Conservation (phyloP, 2,888 invertebrate genomes). For the Trichacis sp. region DNA sequence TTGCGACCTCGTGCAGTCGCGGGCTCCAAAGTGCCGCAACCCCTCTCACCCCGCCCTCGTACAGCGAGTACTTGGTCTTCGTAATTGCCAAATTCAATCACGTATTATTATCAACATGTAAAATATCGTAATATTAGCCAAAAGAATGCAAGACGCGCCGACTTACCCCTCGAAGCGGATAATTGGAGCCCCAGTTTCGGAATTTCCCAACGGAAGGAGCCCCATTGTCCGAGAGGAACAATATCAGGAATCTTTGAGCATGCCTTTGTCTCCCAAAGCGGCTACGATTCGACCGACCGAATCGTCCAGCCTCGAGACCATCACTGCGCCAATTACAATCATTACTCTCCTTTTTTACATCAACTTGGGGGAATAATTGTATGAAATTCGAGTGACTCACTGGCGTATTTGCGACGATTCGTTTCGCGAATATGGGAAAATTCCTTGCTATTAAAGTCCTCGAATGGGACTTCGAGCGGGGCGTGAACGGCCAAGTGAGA, state of each 20-base stretch:
- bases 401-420: constrained; percentile 80
- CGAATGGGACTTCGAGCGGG: constrained; percentile 76
- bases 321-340: constrained; percentile 69
- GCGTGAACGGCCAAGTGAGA: constrained; percentile 87
- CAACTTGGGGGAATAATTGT: too few species aligned
- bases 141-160: background rate
- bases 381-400: too few species aligned
- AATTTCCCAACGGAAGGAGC: constrained; percentile 72
- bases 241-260: constrained; percentile 75
- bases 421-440: constrained; percentile 79
- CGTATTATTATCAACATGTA: too few species aligned
- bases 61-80: constrained; percentile 77
- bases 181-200: constrained; percentile 74
- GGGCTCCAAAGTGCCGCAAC: constrained; percentile 78
- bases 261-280: constrained; percentile 70
- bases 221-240: constrained; percentile 77
- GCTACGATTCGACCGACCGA: constrained; percentile 74
- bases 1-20: constrained; percentile 70
- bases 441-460: constrained; percentile 75
- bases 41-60: constrained; percentile 79
- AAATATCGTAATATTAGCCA: too few species aligned
- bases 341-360: too few species aligned
- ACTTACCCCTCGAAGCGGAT: constrained; percentile 74
- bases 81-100: too few species aligned
- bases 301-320: constrained; percentile 76